Evolutionary conservation across 2,888 invertebrate genomes (phyloP).

Genomic region (Tetropium fuscum): DNA sequence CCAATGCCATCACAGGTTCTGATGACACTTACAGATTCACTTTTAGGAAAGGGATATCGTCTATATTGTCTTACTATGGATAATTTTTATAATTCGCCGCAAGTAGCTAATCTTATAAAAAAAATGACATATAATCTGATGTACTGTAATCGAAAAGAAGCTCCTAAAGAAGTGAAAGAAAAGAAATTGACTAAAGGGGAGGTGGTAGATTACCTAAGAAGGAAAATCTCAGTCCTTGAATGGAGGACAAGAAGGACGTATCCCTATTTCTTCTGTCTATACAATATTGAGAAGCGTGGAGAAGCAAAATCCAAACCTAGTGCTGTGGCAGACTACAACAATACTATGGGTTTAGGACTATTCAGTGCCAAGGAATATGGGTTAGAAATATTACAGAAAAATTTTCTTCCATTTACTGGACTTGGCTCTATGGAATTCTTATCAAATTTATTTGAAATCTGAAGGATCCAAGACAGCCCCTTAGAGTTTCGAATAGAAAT

Average conservation of each 20-base stretch:
- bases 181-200: neutral
- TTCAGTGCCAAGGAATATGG: slow-evolving; percentile 37
- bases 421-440: slow-evolving; percentile 44
- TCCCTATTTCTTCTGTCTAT: too few species aligned
- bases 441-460: too few species aligned
- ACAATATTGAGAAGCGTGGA: too few species aligned
- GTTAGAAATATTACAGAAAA: slow-evolving; percentile 47
- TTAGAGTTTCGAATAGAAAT: too few species aligned
- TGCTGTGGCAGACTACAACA: slow-evolving; percentile 47
- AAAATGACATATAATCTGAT: neutral
- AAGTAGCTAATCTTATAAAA: neutral
- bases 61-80: neutral
- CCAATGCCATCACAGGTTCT: too few species aligned
- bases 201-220: neutral
- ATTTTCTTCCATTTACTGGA: slow-evolving; percentile 47
- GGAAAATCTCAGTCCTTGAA: neutral
- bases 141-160: neutral
- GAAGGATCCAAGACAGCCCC: too few species aligned
- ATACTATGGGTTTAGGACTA: slow-evolving; percentile 46
- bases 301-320: too few species aligned
- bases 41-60: neutral
- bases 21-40: too few species aligned
- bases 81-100: neutral
- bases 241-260: too few species aligned
- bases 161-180: neutral